phyloP scores from a whole-genome alignment of 2,113 vertebrate genomes.

The Neotoma lepida region DNA sequence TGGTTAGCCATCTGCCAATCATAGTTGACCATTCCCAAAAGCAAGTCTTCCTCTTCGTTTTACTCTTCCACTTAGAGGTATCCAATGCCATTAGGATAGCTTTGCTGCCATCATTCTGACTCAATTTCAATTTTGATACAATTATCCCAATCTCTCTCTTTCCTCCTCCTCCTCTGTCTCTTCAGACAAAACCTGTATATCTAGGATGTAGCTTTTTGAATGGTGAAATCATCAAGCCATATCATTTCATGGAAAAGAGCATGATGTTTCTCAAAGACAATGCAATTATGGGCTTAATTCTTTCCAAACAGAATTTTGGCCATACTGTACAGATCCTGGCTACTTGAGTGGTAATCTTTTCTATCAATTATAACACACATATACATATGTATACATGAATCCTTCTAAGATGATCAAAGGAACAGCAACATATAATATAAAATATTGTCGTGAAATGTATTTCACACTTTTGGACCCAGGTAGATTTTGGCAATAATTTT shows the following conservation, averaged over 20 bases:
- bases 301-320: background rate
- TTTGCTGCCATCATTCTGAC: background rate
- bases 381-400: background rate
- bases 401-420: background rate
- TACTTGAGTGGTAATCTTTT: background rate
- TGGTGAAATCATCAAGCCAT: background rate
- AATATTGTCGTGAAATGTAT: conserved; percentile 26
- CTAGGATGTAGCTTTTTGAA: background rate
- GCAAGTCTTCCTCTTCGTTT: background rate
- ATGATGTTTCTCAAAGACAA: background rate
- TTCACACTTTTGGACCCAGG: background rate
- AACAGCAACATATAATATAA: conserved; percentile 41
- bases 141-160: background rate
- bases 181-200: background rate
- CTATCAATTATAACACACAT: background rate
- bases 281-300: background rate
- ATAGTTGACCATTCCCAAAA: background rate
- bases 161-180: background rate
- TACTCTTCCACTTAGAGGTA: background rate
- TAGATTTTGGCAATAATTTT: conserved; percentile 57
- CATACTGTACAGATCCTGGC: background rate
- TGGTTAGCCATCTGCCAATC: background rate
- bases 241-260: background rate
- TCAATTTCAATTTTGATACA: background rate
- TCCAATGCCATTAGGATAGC: background rate